phyloP scores from a whole-genome alignment of 2,888 invertebrate genomes.

The Chrysolina americana region DNA sequence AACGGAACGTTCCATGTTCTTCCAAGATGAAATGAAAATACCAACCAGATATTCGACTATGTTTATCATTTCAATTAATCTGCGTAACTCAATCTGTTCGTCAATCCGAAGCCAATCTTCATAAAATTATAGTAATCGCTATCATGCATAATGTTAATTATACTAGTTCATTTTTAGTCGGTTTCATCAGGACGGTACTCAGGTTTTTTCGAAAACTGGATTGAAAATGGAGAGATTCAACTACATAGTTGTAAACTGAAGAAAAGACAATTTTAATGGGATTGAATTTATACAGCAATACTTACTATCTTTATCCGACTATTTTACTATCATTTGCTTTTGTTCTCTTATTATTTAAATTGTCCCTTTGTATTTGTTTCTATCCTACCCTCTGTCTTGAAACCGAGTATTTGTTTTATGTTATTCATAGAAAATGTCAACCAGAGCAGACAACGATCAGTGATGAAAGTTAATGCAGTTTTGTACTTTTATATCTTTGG shows the following conservation, averaged over 20 bases:
- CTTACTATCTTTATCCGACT: no score
- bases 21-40: not conserved
- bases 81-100: constrained; percentile 27
- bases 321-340: no score
- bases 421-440: no score
- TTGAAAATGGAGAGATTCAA: not conserved
- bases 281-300: not conserved
- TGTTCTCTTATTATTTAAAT: no score
- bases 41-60: not conserved
- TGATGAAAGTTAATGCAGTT: no score
- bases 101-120: constrained; percentile 28
- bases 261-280: not conserved
- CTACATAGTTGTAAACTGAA: no score
- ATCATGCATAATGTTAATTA: constrained; percentile 1
- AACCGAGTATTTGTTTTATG: no score
- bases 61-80: constrained; percentile 13
- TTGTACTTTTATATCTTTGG: no score
- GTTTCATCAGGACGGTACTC: not conserved
- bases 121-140: constrained; percentile 22
- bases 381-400: no score
- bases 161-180: not conserved
- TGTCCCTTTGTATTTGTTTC: no score
- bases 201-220: not conserved
- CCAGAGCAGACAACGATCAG: no score
- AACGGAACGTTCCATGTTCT: not conserved